A percentile compares a stretch with the other conserved stretches of the same genome.
Conservation (phyloP, 37 sponge, comb jelly and placozoan genomes). For the Bolinopsis microptera region DNA sequence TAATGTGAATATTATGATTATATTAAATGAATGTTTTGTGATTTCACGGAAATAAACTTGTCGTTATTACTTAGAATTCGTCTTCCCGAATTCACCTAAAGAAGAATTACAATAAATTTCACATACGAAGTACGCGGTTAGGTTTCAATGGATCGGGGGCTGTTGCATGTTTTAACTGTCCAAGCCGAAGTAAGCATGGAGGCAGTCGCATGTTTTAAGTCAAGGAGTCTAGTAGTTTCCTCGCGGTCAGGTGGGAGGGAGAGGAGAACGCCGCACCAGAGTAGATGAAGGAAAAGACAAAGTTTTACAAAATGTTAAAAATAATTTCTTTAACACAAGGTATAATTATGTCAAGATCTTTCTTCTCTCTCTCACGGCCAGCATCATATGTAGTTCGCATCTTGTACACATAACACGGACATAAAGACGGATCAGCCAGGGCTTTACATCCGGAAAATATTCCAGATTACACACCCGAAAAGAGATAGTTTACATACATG, state of each 20-base stretch:
- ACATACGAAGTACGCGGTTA: no score
- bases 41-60: neutral
- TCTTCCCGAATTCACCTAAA: no score
- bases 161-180: no score
- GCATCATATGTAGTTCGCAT: neutral
- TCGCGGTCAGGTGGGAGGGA: no score
- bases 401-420: neutral
- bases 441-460: neutral
- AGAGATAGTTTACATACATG: neutral
- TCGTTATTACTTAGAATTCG: no score
- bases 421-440: neutral
- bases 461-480: neutral
- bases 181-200: no score
- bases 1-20: neutral
- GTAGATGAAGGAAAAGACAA: neutral
- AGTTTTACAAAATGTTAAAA: neutral
- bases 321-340: slow-evolving; percentile 9
- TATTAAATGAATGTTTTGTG: neutral
- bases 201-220: no score
- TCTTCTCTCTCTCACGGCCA: neutral
- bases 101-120: no score
- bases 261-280: no score
- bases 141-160: no score
- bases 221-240: no score
- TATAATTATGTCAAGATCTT: neutral